phyloP scores from a whole-genome alignment of 2,888 invertebrate genomes.

The Yponomeuta sedellus region DNA sequence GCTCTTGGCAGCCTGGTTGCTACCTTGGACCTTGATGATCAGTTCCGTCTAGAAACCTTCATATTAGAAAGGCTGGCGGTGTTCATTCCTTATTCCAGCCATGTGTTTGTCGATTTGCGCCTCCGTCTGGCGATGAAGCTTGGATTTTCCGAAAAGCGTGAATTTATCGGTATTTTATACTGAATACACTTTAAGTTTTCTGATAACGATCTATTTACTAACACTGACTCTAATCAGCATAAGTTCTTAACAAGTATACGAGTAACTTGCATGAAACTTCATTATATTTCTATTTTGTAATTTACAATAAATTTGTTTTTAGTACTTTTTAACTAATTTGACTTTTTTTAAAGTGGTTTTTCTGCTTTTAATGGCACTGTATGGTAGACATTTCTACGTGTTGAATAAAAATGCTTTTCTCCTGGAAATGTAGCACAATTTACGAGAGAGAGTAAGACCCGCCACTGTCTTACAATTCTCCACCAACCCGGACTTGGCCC shows the following conservation, averaged over 20 bases:
- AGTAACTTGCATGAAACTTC: not conserved
- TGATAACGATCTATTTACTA: not conserved
- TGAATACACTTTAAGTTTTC: not conserved
- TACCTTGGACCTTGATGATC: slow-evolving; percentile 58
- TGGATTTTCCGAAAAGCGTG: slow-evolving; percentile 40
- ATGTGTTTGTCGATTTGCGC: slow-evolving; percentile 56
- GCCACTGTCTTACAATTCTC: no score
- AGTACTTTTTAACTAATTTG: no score
- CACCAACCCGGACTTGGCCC: no score
- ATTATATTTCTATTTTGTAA: not conserved
- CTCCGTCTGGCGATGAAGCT: slow-evolving; percentile 49
- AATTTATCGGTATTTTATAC: slow-evolving; percentile 46
- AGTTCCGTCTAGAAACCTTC: slow-evolving; percentile 57
- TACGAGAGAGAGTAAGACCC: no score
- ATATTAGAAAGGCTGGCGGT: slow-evolving; percentile 48
- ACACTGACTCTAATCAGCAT: not conserved
- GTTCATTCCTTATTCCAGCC: slow-evolving; percentile 53
- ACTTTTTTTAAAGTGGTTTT: no score
- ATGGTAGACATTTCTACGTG: no score
- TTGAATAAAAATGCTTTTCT: no score
- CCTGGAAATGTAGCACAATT: no score
- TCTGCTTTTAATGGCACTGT: no score
- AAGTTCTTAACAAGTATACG: not conserved
- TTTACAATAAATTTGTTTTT: not conserved
- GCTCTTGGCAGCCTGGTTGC: slow-evolving; percentile 74